These are phyloP conservation scores for Sylvilagus floridanus DNA, from an alignment of 2,797 vertebrate genomes.

Conservation along the genomic window DNA sequence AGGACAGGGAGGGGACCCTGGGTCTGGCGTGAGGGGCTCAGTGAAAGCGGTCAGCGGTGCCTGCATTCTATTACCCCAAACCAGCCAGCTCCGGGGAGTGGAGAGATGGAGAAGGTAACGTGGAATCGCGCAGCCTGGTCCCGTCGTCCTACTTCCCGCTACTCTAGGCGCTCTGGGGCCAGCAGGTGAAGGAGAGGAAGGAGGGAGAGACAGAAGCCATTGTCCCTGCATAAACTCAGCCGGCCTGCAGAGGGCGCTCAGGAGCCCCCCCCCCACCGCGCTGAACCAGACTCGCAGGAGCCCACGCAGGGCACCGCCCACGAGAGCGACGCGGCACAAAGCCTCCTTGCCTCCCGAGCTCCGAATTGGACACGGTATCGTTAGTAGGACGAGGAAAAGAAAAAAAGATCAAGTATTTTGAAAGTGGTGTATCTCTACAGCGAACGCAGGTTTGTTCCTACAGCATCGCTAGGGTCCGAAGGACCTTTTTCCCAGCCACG, in stretches of 20 bases:
- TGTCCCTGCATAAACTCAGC: constrained; percentile 76
- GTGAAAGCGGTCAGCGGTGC: background rate
- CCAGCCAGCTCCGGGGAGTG: constrained; percentile 44
- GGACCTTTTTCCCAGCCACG: background rate
- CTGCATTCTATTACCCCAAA: constrained; percentile 6
- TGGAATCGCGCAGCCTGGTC: constrained; percentile 70
- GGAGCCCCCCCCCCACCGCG: no score
- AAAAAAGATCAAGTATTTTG: constrained; percentile 78
- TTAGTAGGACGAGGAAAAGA: constrained; percentile 71
- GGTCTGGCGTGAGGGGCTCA: background rate
- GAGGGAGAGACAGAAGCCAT: constrained; percentile 50
- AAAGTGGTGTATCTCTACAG: constrained; percentile 75
- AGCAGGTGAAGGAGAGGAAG: background rate
- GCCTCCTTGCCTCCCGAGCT: constrained; percentile 81
- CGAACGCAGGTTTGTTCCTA: constrained; percentile 82
- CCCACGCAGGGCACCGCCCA: background rate
- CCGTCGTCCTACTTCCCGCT: constrained; percentile 62
- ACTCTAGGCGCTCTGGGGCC: constrained; percentile 42
- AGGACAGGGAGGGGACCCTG: background rate
- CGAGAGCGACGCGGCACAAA: background rate
- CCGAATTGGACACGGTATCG: constrained; percentile 68
- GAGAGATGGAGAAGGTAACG: constrained; percentile 61
- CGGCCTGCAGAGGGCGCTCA: background rate
- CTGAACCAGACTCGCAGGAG: no score
- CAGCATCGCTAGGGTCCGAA: constrained; percentile 72